Percentiles rank a stretch among this genome's conserved stretches.
Evolutionary conservation across 2,797 vertebrate genomes (phyloP).

Genomic region (Epinephelus awoara): DNA sequence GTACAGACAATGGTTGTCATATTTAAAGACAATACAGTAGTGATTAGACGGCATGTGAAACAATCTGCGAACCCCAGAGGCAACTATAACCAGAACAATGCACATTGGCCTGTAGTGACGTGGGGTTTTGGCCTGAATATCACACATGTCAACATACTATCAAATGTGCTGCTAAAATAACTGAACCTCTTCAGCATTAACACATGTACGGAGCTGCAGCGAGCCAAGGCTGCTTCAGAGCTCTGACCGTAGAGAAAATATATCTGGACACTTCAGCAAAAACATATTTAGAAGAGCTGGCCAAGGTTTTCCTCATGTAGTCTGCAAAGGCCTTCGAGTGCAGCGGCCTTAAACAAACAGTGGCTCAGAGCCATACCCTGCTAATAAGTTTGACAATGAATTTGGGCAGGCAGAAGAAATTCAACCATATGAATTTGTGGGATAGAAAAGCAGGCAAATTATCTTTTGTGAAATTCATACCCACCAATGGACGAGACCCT

Average conservation of each 20-base stretch:
- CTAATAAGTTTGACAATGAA: constrained; percentile 78
- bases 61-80: constrained; percentile 54
- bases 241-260: constrained; percentile 75
- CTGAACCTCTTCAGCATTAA: constrained; percentile 78
- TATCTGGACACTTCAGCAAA: constrained; percentile 80
- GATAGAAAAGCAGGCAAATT: constrained; percentile 66
- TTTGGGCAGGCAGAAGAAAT: constrained; percentile 64
- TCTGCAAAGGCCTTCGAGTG: constrained; percentile 75
- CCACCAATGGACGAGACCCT: constrained; percentile 61
- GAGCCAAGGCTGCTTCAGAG: constrained; percentile 75
- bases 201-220: constrained; percentile 67
- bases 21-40: constrained; percentile 49
- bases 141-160: constrained; percentile 81
- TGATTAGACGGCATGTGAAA: constrained; percentile 64
- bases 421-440: constrained; percentile 67
- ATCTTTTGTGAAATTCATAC: constrained; percentile 75
- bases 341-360: constrained; percentile 80
- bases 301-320: constrained; percentile 73
- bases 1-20: constrained; percentile 48
- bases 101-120: constrained; percentile 57
- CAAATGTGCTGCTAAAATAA: constrained; percentile 80
- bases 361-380: constrained; percentile 73
- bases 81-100: constrained; percentile 67
- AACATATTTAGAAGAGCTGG: constrained; percentile 79
- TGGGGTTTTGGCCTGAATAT: constrained; percentile 66